A percentile compares a stretch with the other conserved stretches of the same genome.
Conservation (phyloP, 2,113 vertebrate species). For the Marcusenius ussheri region DNA sequence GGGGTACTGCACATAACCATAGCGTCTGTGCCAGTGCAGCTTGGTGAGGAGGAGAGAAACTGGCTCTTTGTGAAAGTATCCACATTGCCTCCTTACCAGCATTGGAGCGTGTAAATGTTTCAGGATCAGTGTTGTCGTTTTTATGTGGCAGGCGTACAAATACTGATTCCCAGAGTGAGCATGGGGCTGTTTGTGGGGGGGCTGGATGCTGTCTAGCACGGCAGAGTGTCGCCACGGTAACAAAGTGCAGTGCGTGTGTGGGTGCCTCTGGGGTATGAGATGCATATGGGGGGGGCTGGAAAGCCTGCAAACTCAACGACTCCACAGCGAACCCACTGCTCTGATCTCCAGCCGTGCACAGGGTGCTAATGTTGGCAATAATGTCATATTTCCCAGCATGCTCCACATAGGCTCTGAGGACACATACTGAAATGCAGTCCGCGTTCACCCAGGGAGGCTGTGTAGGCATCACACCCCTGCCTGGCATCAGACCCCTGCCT, state of each 20-base stretch:
- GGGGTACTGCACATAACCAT: not conserved
- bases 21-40: not conserved
- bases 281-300: not conserved
- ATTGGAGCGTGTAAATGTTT: not conserved
- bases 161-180: constrained; percentile 7
- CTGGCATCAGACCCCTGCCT: not conserved
- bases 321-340: not conserved
- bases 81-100: not conserved
- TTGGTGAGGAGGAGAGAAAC: not conserved
- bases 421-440: not conserved
- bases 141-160: not conserved
- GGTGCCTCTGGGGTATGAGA: constrained; percentile 10
- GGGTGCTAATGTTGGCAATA: not conserved
- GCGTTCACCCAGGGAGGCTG: not conserved
- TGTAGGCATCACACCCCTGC: not conserved
- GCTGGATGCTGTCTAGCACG: not conserved
- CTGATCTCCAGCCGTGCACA: not conserved
- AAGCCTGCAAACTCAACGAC: not conserved
- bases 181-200: not conserved
- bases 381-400: not conserved
- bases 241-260: constrained; percentile 33
- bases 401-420: not conserved
- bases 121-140: not conserved
- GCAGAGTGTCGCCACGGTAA: constrained; percentile 36
- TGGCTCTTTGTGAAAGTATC: not conserved